Conservation (phyloP, 2,113 vertebrate genomes). For the Dryoscopus gambensis region DNA sequence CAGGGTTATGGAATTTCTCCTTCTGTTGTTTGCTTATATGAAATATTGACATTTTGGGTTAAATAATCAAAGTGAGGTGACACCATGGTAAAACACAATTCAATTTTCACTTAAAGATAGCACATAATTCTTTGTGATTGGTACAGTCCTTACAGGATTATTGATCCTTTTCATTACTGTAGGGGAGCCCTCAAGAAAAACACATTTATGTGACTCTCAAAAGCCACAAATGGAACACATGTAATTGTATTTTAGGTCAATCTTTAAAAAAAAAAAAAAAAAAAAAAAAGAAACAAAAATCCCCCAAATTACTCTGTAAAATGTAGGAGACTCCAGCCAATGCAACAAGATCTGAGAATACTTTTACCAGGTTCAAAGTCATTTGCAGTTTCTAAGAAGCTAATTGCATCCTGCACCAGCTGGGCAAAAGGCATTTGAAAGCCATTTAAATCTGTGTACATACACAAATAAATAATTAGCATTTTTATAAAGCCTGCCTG, state of each 20-base stretch:
- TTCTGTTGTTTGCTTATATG: slow-evolving; percentile 47
- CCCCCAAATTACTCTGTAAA: not conserved
- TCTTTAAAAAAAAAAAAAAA: not conserved
- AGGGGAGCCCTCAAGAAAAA: slow-evolving; percentile 64
- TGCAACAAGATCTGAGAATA: not conserved
- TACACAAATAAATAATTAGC: slow-evolving; percentile 64
- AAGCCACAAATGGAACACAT: slow-evolving; percentile 67
- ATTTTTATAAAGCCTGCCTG: slow-evolving; percentile 51
- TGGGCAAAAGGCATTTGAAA: slow-evolving; percentile 55
- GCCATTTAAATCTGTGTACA: slow-evolving; percentile 46
- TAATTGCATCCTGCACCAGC: slow-evolving; percentile 49
- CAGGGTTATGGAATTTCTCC: slow-evolving; percentile 16
- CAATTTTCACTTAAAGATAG: slow-evolving; percentile 79
- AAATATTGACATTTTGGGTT: slow-evolving; percentile 72
- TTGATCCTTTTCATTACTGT: slow-evolving; percentile 73
- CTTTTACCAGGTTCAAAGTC: slow-evolving; percentile 24
- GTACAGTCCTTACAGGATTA: slow-evolving; percentile 68
- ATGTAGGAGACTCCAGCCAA: not conserved
- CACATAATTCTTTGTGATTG: slow-evolving; percentile 71
- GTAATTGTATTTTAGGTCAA: slow-evolving; percentile 60
- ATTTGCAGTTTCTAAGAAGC: slow-evolving; percentile 41
- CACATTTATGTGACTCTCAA: slow-evolving; percentile 59
- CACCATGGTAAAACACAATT: slow-evolving; percentile 72
- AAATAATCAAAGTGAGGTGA: slow-evolving; percentile 76
- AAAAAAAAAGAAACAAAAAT: not conserved